A percentile compares a stretch with the other conserved stretches of the same genome.
phyloP scores from a whole-genome alignment of 1,140 invertebrate species.

The Drosophila equinoxialis region DNA sequence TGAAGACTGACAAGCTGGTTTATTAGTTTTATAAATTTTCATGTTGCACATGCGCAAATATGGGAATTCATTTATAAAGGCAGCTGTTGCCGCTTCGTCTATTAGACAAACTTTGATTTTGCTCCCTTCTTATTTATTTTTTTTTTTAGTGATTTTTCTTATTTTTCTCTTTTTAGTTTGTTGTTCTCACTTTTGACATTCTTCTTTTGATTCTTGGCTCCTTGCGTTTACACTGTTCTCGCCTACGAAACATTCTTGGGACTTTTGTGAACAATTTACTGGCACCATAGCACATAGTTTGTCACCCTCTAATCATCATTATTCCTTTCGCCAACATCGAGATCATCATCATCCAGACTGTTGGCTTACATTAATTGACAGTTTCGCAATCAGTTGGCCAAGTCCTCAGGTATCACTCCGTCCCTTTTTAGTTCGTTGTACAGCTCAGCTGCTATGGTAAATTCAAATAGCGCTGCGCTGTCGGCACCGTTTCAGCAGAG shows the following conservation, averaged over 20 bases:
- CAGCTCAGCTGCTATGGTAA: too few species aligned
- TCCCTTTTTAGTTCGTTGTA: too few species aligned
- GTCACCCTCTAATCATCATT: neutral
- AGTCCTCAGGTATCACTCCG: slow-evolving; percentile 23
- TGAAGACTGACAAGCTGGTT: slow-evolving; percentile 47
- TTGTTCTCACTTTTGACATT: neutral
- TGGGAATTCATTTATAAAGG: slow-evolving; percentile 4
- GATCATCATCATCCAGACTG: slow-evolving; percentile 29
- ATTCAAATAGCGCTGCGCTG: too few species aligned
- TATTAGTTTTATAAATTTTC: slow-evolving; percentile 41
- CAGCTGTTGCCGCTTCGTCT: slow-evolving; percentile 13
- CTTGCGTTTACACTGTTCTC: neutral
- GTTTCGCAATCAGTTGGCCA: slow-evolving; percentile 48
- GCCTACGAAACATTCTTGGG: slow-evolving; percentile 3
- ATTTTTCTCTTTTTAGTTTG: neutral
- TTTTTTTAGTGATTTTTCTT: neutral
- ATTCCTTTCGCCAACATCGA: neutral
- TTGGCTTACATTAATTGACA: slow-evolving; percentile 55
- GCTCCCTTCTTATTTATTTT: neutral
- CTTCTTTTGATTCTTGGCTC: neutral
- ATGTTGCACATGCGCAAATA: slow-evolving; percentile 46
- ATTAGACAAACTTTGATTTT: slow-evolving; percentile 30
- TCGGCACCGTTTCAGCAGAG: too few species aligned
- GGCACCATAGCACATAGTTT: slow-evolving; percentile 26
- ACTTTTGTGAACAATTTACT: slow-evolving; percentile 21